Evolutionary conservation across 2,888 invertebrate genomes (phyloP), one percentile per base, ranked within the genome.

Genomic region (Dilophus febrilis): DNA sequence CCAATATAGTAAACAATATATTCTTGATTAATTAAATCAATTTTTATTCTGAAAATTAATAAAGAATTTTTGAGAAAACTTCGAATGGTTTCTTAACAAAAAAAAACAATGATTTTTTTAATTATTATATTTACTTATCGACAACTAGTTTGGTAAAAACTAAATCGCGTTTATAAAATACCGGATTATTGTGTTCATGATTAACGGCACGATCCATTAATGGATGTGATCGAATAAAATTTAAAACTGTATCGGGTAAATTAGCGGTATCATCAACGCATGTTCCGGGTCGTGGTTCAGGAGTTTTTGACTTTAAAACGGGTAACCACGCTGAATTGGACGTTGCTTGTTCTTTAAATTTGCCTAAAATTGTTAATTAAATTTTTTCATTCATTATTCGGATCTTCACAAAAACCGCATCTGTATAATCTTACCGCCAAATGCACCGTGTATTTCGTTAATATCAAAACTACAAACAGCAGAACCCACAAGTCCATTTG

Each of bases 181-280:
- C 87, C 1, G 94, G 94, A 58, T 85, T 85, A 54, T 87, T 87
- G 56, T 85, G 80, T 59, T 88, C 86, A 64, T 91, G 91, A 50
- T 84, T 81, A 37, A 97, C 90, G 4, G 94, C 90, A 34, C 85
- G 85, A 64, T 97, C 94, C 94, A 98, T 94, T 47, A 98, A 68
- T 2, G 97, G 92, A 65, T 97, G 97, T 28, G 88, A 86, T 52
- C 90, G 80, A 52, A 97, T 92, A 65, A 97, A 98, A 65, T 94
- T 94, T 47, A 94, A 71, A 35, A 94, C 92, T 14, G 83, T 82
- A 60, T 90, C 90, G 22, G 91, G 90, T 45, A 94, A 65, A 1
- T 83, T 79, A 47, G 86, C 80, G 0, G 94, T 92, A 57, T 94
- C 90, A 54, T 91, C 86, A 42, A 88, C 88, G 61, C 94, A 94